A percentile compares a stretch with the other conserved stretches of the same genome.
phyloP scores from a whole-genome alignment of 2,888 invertebrate species.

The Chesias legatella region DNA sequence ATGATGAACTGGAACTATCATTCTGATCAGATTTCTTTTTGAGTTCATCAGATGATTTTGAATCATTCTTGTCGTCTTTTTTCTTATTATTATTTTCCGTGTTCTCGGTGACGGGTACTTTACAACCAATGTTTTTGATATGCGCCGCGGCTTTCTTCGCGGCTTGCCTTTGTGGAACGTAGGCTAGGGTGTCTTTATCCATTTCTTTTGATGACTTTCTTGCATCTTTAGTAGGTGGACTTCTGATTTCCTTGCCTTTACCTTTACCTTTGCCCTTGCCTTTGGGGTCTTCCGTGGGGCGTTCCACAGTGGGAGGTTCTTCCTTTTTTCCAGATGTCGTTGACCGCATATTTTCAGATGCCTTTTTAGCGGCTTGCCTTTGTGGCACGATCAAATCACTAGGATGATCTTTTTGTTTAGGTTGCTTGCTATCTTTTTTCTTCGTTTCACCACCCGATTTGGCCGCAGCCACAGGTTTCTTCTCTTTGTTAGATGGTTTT shows the following conservation, averaged over 20 bases:
- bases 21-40: constrained; percentile 56
- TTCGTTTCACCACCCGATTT: constrained; percentile 72
- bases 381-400: constrained; percentile 94
- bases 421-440: constrained; percentile 72
- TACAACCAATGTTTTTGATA: constrained; percentile 87
- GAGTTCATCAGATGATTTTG: constrained; percentile 60
- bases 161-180: constrained; percentile 94
- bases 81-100: constrained; percentile 62
- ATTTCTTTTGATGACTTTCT: constrained; percentile 79
- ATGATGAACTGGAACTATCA: constrained; percentile 76
- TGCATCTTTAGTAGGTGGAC: constrained; percentile 62
- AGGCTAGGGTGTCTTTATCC: constrained; percentile 86
- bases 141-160: constrained; percentile 95
- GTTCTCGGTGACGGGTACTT: constrained; percentile 62
- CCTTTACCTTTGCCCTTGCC: constrained; percentile 65
- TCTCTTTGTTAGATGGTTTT: constrained; percentile 71
- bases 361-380: constrained; percentile 94
- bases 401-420: constrained; percentile 81
- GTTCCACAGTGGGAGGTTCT: constrained; percentile 53
- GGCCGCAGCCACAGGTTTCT: constrained; percentile 43
- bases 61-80: constrained; percentile 46
- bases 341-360: constrained; percentile 91
- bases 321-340: constrained; percentile 78
- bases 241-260: constrained; percentile 71
- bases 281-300: constrained; percentile 56